phyloP scores from a whole-genome alignment of 2,888 invertebrate species.

The Rhingia campestris region DNA sequence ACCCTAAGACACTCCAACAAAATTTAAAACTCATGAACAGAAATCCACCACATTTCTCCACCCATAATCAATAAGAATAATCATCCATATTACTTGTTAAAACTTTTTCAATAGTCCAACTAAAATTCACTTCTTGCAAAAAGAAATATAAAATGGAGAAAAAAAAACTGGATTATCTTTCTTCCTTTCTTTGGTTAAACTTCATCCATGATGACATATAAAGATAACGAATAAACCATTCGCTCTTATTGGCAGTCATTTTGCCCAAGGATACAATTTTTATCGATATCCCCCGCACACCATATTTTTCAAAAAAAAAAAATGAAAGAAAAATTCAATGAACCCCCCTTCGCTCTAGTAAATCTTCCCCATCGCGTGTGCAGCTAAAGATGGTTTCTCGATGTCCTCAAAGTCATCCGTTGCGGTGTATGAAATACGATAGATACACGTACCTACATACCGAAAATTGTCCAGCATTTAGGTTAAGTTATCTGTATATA shows the following conservation, averaged over 20 bases:
- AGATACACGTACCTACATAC: not conserved
- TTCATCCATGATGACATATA: slow-evolving; percentile 36
- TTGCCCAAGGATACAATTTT: slow-evolving; percentile 38
- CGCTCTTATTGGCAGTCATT: slow-evolving; percentile 14
- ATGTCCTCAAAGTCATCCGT: slow-evolving; percentile 17
- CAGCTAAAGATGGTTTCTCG: slow-evolving; percentile 19
- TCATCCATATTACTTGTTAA: slow-evolving; percentile 21
- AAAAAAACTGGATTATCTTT: slow-evolving; percentile 34
- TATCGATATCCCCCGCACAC: slow-evolving; percentile 27
- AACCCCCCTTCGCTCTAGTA: not conserved
- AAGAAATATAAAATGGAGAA: slow-evolving; percentile 3
- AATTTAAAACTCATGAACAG: not conserved
- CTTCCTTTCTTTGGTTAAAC: slow-evolving; percentile 29
- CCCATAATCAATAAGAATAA: slow-evolving; percentile 1
- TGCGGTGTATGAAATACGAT: not conserved
- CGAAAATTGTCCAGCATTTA: slow-evolving; percentile 27
- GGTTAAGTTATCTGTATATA: not conserved
- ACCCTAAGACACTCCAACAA: not conserved
- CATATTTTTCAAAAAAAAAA: not conserved
- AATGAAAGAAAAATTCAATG: slow-evolving; percentile 2
- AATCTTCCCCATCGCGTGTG: slow-evolving; percentile 7
- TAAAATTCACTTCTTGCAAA: slow-evolving; percentile 35
- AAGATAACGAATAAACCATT: slow-evolving; percentile 24
- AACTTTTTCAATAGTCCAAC: not conserved
- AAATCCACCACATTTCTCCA: not conserved